phyloP scores from a whole-genome alignment of 2,797 vertebrate genomes.

The Tauraco hartlaubi region DNA sequence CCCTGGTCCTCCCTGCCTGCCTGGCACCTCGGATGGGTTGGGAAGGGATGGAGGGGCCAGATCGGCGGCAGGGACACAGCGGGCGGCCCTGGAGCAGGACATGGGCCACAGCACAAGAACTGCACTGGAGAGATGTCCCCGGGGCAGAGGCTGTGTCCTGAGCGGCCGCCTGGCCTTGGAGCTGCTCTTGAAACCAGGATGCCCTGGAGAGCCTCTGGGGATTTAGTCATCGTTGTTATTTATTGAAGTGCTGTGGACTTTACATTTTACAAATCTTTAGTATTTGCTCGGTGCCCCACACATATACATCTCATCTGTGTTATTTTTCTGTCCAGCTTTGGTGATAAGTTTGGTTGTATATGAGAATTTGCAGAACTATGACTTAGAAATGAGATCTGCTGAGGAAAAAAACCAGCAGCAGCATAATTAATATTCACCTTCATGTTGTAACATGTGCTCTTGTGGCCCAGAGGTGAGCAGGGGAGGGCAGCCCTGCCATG shows the following conservation, averaged over 20 bases:
- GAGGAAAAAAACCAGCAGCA: not conserved
- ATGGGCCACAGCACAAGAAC: too few relatives aligned
- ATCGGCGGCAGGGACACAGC: accelerated
- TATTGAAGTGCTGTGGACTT: not conserved
- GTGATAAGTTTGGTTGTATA: not conserved
- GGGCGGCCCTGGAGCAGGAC: not conserved
- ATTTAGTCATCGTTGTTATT: not conserved
- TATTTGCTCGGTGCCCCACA: not conserved
- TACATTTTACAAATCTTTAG: not conserved
- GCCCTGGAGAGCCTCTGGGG: not conserved
- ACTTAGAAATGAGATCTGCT: not conserved
- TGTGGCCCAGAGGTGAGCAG: not conserved
- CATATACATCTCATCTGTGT: not conserved
- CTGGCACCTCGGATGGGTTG: not conserved
- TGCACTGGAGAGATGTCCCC: too few relatives aligned
- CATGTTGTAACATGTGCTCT: accelerated
- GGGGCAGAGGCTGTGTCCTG: accelerated
- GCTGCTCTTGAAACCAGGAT: not conserved
- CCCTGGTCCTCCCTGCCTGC: not conserved
- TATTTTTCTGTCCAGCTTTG: not conserved
- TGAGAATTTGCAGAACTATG: not conserved
- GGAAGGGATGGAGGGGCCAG: not conserved
- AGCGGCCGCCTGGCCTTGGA: accelerated
- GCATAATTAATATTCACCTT: conserved; percentile 33
- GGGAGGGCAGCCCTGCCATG: not conserved